A percentile compares a stretch with the other conserved stretches of the same genome.
phyloP scores from a whole-genome alignment of 2,888 invertebrate genomes.

The Cosmopolites sordidus region DNA sequence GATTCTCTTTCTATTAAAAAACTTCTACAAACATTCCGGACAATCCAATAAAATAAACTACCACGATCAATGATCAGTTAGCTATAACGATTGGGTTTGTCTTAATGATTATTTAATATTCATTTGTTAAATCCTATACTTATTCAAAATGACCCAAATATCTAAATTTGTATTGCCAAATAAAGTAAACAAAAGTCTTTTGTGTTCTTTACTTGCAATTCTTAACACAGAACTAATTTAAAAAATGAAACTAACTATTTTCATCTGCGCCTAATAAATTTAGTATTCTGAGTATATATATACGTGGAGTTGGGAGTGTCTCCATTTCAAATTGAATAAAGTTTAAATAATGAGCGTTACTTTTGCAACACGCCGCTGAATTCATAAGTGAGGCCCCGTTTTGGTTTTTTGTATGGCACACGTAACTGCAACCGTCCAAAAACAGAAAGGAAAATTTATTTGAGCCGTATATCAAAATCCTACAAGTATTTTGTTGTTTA shows the following conservation, averaged over 20 bases:
- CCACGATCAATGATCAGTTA: too few relatives aligned
- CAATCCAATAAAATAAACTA: too few relatives aligned
- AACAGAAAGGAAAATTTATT: conserved; percentile 20
- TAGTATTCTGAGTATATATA: not conserved
- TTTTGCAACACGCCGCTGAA: not conserved
- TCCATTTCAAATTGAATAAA: conserved; percentile 1
- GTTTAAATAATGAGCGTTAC: not conserved
- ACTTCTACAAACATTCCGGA: too few relatives aligned
- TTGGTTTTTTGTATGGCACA: not conserved
- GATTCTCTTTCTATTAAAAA: too few relatives aligned
- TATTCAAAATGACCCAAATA: too few relatives aligned
- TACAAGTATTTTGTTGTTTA: conserved; percentile 18
- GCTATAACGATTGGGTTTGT: too few relatives aligned
- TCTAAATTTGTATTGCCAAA: too few relatives aligned
- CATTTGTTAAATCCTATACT: too few relatives aligned
- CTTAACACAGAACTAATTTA: not conserved
- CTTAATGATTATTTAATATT: too few relatives aligned
- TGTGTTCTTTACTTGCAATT: not conserved
- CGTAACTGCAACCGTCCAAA: conserved; percentile 10
- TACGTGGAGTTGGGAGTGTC: not conserved
- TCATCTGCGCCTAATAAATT: not conserved
- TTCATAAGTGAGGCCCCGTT: not conserved
- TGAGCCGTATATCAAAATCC: conserved; percentile 20
- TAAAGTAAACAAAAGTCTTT: too few relatives aligned
- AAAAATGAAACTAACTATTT: not conserved